Evolutionary conservation across 2,797 vertebrate genomes (phyloP).

Genomic region (Falco naumanni): DNA sequence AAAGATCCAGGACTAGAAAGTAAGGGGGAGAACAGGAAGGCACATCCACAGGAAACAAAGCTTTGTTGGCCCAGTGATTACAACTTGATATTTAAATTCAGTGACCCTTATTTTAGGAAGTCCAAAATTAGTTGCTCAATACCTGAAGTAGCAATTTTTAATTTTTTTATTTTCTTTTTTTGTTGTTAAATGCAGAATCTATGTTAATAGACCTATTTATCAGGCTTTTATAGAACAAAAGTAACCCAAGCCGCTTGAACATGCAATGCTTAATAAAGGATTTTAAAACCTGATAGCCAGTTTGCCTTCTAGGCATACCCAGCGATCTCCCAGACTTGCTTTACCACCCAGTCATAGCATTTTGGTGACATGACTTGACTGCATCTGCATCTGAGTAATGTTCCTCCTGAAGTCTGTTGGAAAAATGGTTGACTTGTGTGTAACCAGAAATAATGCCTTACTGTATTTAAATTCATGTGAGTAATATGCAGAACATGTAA

Average conservation of each 20-base stretch:
- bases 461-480: not conserved
- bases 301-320: not conserved
- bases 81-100: not conserved
- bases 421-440: not conserved
- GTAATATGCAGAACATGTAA: not conserved
- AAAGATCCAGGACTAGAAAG: not conserved
- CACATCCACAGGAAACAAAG: not conserved
- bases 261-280: not conserved
- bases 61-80: not conserved
- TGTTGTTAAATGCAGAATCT: not conserved
- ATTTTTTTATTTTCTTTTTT: too few relatives aligned
- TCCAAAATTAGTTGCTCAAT: not conserved
- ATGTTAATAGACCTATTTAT: not conserved
- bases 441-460: not conserved
- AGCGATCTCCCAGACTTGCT: not conserved
- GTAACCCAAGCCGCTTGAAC: not conserved
- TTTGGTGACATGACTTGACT: not conserved
- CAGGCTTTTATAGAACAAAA: not conserved
- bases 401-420: not conserved
- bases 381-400: not conserved
- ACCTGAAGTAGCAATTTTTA: fast-evolving
- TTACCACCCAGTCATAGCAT: not conserved
- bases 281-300: not conserved
- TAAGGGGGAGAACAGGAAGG: not conserved
- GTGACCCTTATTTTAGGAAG: not conserved